Evolutionary conservation across 2,113 vertebrate species (phyloP).

Genomic region (Panurus biarmicus): DNA sequence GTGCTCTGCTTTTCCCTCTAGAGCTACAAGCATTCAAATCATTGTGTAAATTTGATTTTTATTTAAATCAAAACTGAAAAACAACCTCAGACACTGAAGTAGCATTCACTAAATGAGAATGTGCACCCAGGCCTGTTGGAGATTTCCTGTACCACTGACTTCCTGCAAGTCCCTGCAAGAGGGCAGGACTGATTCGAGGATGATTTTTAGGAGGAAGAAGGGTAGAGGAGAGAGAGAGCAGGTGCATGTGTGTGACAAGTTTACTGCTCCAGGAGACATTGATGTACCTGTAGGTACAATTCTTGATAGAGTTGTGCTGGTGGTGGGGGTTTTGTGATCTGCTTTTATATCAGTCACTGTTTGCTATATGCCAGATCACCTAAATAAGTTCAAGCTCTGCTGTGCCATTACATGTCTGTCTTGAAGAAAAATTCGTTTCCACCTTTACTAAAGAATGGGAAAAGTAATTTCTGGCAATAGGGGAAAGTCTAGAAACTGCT

Average conservation of each 20-base stretch:
- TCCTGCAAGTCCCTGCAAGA: background rate
- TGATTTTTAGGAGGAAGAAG: background rate
- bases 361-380: background rate
- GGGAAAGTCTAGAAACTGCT: background rate
- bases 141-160: background rate
- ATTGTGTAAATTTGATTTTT: background rate
- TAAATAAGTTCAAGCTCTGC: background rate
- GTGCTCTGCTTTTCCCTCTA: background rate
- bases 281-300: background rate
- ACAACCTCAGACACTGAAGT: background rate
- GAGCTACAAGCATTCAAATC: background rate
- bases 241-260: rapidly evolving
- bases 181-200: rapidly evolving
- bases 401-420: background rate
- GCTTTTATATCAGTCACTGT: background rate
- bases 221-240: background rate
- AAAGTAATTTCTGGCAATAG: background rate
- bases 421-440: background rate
- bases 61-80: background rate
- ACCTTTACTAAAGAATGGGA: background rate
- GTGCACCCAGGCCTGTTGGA: background rate
- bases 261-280: background rate
- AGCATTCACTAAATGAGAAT: background rate
- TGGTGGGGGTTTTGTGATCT: background rate
- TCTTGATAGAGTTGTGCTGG: background rate